A percentile compares a stretch with the other conserved stretches of the same genome.
phyloP scores from a whole-genome alignment of 2,888 invertebrate genomes.

The Eilema caniola region DNA sequence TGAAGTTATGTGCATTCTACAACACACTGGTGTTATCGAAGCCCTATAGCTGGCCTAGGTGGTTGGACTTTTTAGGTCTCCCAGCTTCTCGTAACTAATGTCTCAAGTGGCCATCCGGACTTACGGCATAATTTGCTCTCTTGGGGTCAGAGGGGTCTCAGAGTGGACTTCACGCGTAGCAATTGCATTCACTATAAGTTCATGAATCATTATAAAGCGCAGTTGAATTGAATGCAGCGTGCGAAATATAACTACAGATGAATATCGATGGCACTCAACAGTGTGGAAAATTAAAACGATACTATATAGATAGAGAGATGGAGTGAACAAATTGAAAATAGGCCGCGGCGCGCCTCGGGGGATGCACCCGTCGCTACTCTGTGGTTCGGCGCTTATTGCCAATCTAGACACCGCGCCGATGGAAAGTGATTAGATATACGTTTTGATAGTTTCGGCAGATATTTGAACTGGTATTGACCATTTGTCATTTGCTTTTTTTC shows the following conservation, averaged over 20 bases:
- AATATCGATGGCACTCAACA: conserved; percentile 17
- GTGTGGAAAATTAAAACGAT: conserved; percentile 32
- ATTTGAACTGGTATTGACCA: not conserved
- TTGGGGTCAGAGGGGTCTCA: too few species aligned
- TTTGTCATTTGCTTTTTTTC: not conserved
- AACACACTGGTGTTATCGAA: too few species aligned
- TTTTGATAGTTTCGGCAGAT: conserved; percentile 7
- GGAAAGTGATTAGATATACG: conserved; percentile 21
- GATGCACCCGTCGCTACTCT: conserved; percentile 23
- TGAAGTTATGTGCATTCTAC: too few species aligned
- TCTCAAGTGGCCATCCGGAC: too few species aligned
- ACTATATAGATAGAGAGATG: conserved; percentile 20
- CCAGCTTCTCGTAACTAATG: too few species aligned
- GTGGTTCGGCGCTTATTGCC: conserved; percentile 33
- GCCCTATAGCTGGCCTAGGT: too few species aligned
- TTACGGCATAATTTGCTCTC: too few species aligned
- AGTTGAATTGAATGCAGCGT: not conserved
- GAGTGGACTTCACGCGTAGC: not conserved
- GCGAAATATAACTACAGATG: conserved; percentile 2
- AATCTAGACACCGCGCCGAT: conserved; percentile 28
- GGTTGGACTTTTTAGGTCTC: too few species aligned
- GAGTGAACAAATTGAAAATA: conserved; percentile 36
- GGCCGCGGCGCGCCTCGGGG: conserved; percentile 25
- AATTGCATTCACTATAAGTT: not conserved
- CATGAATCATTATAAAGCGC: not conserved